phyloP scores from a whole-genome alignment of 2,888 invertebrate genomes.

The Dryocosmus kuriphilus region DNA sequence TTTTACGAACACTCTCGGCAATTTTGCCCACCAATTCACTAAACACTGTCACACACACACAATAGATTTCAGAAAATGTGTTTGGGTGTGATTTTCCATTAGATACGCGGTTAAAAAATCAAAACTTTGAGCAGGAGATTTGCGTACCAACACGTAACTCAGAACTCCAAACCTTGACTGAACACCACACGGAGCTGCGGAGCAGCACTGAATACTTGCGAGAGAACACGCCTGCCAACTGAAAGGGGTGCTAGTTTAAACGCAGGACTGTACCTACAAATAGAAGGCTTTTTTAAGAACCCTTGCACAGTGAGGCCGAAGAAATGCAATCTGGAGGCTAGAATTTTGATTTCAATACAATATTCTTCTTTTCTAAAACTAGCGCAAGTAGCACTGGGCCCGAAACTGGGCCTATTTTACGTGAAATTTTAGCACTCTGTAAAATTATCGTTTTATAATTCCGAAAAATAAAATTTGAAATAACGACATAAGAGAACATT shows the following conservation, averaged over 20 bases:
- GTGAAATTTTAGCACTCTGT: too few relatives aligned
- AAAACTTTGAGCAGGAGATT: conserved; percentile 46
- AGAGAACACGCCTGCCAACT: conserved; percentile 63
- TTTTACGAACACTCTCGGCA: not conserved
- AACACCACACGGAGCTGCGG: conserved; percentile 60
- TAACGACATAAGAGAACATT: too few relatives aligned
- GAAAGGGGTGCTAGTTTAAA: conserved; percentile 54
- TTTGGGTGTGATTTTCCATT: conserved; percentile 5
- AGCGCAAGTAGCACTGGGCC: too few relatives aligned
- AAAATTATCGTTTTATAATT: too few relatives aligned
- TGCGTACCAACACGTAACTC: conserved; percentile 62
- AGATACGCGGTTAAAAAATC: conserved; percentile 34
- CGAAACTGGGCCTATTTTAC: too few relatives aligned
- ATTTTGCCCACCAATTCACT: conserved; percentile 24
- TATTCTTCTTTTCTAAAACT: too few relatives aligned
- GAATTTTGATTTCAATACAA: too few relatives aligned
- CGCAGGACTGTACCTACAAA: conserved; percentile 37
- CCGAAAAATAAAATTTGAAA: too few relatives aligned
- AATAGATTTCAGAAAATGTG: not conserved
- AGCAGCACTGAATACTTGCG: conserved; percentile 58
- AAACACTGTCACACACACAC: conserved; percentile 17
- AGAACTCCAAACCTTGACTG: conserved; percentile 63
- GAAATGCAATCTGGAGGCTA: too few relatives aligned
- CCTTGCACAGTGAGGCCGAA: not conserved
- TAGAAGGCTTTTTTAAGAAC: not conserved